A percentile compares a stretch with the other conserved stretches of the same genome.
These are phyloP conservation scores for Troglohyphantes excavatus DNA, from an alignment of 2,888 invertebrate species.

Conservation along the genomic window DNA sequence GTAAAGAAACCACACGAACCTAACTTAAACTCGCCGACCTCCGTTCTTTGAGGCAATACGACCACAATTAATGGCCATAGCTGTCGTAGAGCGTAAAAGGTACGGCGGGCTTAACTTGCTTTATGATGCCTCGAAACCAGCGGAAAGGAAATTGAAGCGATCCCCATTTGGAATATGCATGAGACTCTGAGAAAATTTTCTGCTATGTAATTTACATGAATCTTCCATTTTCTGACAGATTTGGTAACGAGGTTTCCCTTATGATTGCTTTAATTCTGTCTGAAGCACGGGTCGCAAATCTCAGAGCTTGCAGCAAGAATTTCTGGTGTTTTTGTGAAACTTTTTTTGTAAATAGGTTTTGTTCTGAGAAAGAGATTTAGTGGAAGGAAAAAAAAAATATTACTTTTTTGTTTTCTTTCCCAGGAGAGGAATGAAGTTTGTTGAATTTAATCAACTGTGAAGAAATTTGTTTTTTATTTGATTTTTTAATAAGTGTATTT, in stretches of 20 bases:
- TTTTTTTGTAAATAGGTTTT: background rate
- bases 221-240: constrained; percentile 28
- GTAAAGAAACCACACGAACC: background rate
- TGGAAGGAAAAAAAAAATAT: background rate
- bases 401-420: background rate
- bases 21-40: constrained; percentile 21
- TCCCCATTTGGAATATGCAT: background rate
- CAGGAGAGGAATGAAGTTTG: background rate
- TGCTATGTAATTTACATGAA: constrained; percentile 37
- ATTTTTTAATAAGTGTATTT: no score
- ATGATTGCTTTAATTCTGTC: background rate
- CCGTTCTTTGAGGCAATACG: constrained; percentile 16
- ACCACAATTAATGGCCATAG: constrained; percentile 32
- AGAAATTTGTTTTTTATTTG: no score
- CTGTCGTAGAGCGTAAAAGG: background rate
- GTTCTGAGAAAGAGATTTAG: background rate
- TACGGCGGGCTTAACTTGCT: constrained; percentile 13
- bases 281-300: background rate
- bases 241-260: constrained; percentile 2
- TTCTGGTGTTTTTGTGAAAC: background rate
- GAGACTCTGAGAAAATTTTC: background rate
- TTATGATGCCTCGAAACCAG: background rate
- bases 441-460: no score
- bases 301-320: background rate
- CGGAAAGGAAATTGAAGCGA: constrained; percentile 16